Percentiles rank a stretch among this genome's conserved stretches.
These are phyloP conservation scores for Charaxes varanes DNA, from an alignment of 1,140 invertebrate species.

Conservation along the genomic window DNA sequence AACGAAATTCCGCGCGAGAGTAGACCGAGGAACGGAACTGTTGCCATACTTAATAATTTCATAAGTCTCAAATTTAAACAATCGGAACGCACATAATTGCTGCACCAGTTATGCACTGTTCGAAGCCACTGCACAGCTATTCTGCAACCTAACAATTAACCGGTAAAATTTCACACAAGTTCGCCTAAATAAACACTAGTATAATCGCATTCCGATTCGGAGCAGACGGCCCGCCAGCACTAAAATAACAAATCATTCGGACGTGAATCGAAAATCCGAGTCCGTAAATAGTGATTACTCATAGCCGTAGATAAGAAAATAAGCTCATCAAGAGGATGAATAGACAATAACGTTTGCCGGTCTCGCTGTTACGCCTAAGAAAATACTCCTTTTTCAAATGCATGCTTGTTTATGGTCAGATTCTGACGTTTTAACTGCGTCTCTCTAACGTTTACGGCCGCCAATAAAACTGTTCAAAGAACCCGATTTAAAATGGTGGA, in stretches of 20 bases:
- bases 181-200: conserved; percentile 55
- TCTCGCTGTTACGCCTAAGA: conserved; percentile 57
- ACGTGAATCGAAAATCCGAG: conserved; percentile 24
- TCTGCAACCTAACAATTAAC: conserved; percentile 59
- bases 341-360: conserved; percentile 60
- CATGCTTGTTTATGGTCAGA: conserved; percentile 56
- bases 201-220: conserved; percentile 37
- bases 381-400: conserved; percentile 63
- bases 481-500: conserved; percentile 41
- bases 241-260: conserved; percentile 53
- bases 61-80: conserved; percentile 67
- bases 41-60: conserved; percentile 37
- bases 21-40: conserved; percentile 26
- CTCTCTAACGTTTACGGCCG: conserved; percentile 54
- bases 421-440: conserved; percentile 65
- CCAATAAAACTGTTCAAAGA: conserved; percentile 60
- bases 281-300: conserved; percentile 59
- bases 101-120: conserved; percentile 53
- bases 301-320: conserved; percentile 53
- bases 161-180: conserved; percentile 34
- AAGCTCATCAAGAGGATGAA: conserved; percentile 61
- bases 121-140: conserved; percentile 58
- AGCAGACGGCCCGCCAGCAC: conserved; percentile 26
- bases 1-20: conserved; percentile 58
- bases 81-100: conserved; percentile 63